phyloP scores from a whole-genome alignment of 2,113 vertebrate genomes.

The Cyprinodon brontotheroides region DNA sequence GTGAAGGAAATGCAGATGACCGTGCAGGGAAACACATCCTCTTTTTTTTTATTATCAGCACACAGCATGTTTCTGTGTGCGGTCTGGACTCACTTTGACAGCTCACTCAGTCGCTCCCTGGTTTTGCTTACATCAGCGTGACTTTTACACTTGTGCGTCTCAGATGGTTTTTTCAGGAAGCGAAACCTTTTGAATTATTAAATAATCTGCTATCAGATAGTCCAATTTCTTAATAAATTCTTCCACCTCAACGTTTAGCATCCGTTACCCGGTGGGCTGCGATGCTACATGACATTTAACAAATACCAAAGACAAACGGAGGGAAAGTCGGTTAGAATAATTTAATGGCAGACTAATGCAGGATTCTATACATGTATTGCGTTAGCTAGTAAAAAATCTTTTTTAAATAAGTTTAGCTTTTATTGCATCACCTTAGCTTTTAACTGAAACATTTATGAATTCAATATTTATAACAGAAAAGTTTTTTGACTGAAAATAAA shows the following conservation, averaged over 20 bases:
- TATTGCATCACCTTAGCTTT: neutral
- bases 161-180: slow-evolving; percentile 28
- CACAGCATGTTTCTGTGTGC: neutral
- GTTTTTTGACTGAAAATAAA: no score
- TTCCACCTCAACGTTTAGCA: neutral
- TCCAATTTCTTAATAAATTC: neutral
- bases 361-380: no score
- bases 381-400: neutral
- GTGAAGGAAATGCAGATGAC: neutral
- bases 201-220: slow-evolving; percentile 26
- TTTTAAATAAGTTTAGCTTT: neutral
- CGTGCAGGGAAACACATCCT: slow-evolving; percentile 7
- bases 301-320: no score
- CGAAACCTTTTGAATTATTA: slow-evolving; percentile 40
- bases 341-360: neutral
- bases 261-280: neutral
- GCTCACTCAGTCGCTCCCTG: neutral
- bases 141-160: slow-evolving; percentile 13
- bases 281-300: neutral
- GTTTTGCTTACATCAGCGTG: slow-evolving; percentile 43
- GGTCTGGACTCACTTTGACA: slow-evolving; percentile 1
- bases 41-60: slow-evolving; percentile 3
- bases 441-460: neutral
- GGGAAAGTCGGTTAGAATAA: no score
- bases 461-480: no score